Percentiles rank a stretch among this genome's conserved stretches.
phyloP scores from a whole-genome alignment of 2,797 vertebrate genomes.

The Enteromius afrohamiltoni region DNA sequence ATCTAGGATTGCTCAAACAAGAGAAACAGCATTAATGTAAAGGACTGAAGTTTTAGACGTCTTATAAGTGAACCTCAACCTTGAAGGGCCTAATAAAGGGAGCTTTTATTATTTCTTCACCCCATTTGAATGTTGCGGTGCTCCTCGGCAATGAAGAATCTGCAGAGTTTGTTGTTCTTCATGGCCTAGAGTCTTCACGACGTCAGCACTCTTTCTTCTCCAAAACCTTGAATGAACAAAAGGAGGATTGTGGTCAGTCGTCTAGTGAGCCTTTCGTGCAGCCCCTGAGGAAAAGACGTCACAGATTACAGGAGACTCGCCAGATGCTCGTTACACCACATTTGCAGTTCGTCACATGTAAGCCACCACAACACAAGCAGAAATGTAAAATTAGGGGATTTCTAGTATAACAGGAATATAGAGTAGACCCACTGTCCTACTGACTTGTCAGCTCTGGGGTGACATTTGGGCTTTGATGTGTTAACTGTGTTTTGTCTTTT shows the following conservation, averaged over 20 bases:
- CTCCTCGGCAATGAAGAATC: conserved; percentile 40
- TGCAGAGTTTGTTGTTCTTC: conserved; percentile 33
- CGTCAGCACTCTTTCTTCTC: conserved; percentile 34
- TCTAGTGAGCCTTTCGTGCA: neutral
- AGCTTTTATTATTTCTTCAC: neutral
- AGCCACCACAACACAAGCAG: neutral
- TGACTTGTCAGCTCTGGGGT: neutral
- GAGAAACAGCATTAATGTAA: neutral
- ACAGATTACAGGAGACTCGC: neutral
- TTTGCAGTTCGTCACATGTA: neutral
- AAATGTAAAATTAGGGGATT: neutral
- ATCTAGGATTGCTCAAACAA: neutral
- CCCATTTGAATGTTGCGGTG: conserved; percentile 10
- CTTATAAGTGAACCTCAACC: conserved; percentile 17
- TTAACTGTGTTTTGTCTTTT: neutral
- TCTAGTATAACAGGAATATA: neutral
- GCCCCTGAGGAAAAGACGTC: neutral
- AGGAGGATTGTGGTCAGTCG: conserved; percentile 9
- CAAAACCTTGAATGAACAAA: conserved; percentile 25
- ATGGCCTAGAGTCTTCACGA: conserved; percentile 14
- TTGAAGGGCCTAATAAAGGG: neutral
- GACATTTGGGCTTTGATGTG: neutral
- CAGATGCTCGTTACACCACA: neutral
- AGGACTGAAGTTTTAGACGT: neutral
- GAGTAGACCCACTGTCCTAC: neutral